Evolutionary conservation across 2,797 vertebrate genomes (phyloP).

Genomic region (Limosa lapponica): DNA sequence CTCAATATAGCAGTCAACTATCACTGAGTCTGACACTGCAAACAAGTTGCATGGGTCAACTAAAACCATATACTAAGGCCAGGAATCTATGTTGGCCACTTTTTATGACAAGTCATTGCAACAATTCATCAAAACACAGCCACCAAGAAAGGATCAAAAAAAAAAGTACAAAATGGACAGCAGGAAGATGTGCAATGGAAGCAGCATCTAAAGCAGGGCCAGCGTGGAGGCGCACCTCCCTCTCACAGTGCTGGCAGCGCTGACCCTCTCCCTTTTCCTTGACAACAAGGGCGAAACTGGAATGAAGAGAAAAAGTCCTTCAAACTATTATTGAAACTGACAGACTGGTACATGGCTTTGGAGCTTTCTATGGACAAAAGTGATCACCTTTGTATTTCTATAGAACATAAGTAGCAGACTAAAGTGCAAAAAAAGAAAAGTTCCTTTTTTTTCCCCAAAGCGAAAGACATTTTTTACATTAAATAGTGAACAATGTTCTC

Average conservation of each 20-base stretch:
- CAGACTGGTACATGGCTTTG: background rate
- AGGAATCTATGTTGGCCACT: background rate
- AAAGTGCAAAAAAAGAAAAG: background rate
- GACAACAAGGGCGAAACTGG: background rate
- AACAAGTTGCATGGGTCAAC: background rate
- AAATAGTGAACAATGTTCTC: slow-evolving; percentile 42
- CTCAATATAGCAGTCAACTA: background rate
- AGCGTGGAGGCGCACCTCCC: background rate
- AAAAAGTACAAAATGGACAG: background rate
- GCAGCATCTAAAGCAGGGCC: background rate
- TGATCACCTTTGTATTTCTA: background rate
- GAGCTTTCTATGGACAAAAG: background rate
- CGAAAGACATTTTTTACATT: background rate
- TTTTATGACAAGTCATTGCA: background rate
- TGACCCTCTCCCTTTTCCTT: background rate
- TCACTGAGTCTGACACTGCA: background rate
- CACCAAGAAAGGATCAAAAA: background rate
- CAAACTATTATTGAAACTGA: background rate
- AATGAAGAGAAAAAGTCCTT: background rate
- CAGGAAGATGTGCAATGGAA: background rate
- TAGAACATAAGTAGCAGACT: background rate
- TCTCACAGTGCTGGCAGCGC: background rate
- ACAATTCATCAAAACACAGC: background rate
- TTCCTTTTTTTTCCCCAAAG: background rate
- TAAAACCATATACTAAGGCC: background rate